Evolutionary conservation across 2,797 vertebrate species (phyloP), one percentile per base, ranked within the genome.

Genomic region (Mus spretus): DNA sequence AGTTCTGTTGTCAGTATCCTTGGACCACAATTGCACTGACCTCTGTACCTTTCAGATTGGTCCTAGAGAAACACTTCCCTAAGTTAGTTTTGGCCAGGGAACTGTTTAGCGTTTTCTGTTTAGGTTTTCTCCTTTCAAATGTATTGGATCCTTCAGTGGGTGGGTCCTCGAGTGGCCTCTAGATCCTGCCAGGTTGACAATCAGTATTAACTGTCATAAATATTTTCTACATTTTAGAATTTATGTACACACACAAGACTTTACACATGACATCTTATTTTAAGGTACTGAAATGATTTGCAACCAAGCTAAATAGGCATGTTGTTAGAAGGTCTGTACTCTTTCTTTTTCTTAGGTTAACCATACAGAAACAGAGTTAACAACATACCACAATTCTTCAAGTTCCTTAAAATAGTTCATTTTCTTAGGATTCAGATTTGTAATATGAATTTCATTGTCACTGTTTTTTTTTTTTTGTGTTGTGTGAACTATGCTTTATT

Each of bases 351-450:
- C 53, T 83, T 65, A 93, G 55, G 81, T 11, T 26, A 80, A 3
- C 57, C 17, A 47, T 3, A 94, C n/a, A 28, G 87, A 34, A 77
- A 81, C 77, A 59, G 55, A 82, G 15, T 82, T 57, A 81, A n/a
- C 6, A 1, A 63, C 22, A 84, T 50, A 63, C 2, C 2, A 15
- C 28, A 88, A 95, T 81, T 92, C 63, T 53, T 65, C 95, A 37
- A 90, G 6, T 70, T 19, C 20, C 59, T 95, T 89, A 78, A 78
- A 93, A 47, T 4, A 82, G 40, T 93, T 85, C 5, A 19, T 20
- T 79, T 78, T 96, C 24, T 95, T 20, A 74, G 75, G 44, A 92
- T 80, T 44, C 55, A 96, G 28, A 80, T 90, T 72, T 92, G 6
- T 88, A 84, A 61, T 67, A 26, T 80, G 15, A 86, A 72, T 74